Evolutionary conservation across 2,113 vertebrate species (phyloP), one percentile per base, ranked within the genome.

Genomic region (Grammomys surdaster): DNA sequence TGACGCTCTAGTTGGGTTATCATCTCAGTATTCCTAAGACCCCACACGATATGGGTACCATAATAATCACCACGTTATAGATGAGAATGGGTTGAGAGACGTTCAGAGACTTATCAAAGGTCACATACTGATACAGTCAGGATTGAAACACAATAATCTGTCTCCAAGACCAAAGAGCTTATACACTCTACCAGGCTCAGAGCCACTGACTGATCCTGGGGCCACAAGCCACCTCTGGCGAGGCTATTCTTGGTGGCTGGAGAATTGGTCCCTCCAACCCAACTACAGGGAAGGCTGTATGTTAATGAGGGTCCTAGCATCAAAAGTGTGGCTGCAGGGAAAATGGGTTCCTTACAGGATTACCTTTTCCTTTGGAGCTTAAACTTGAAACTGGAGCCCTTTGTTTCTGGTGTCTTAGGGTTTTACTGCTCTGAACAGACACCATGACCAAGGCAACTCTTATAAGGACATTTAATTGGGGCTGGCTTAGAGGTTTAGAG

Each of bases 331-430:
- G 12, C 65, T 10, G 46, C 51, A 82, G 77, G 76, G 58, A 88
- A 95, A 96, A 91, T 63, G 80, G 87, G 90, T 93, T 94, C 58
- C 88, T 93, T 91, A 90, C 67, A 40, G 89, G 94, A 96, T 97
- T 97, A 93, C 91, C 96, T 82, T 97, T 91, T 96, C 94, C 89
- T 97, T 97, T 95, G 91, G 88, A 93, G 88, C 95, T 91, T 58
- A 92, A 94, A 75, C 84, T 87, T 88, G 69, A 78, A 85, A 81
- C 75, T 86, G 95, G 93, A 95, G 73, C 26, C 75, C 78, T 89
- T 95, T 16, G 40, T n/a, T 54, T 69, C 28, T 46, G 13, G 28
- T 69, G 31, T 69, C 67, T 69, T 33, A 69, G 67, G 28, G 31
- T 69, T 69, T 36, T 36, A 69, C 67, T 36, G 13, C 67, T 36